Evolutionary conservation across 1,140 invertebrate genomes (phyloP), one percentile per base, ranked within the genome.

Genomic region (Drosophila punjabiensis): DNA sequence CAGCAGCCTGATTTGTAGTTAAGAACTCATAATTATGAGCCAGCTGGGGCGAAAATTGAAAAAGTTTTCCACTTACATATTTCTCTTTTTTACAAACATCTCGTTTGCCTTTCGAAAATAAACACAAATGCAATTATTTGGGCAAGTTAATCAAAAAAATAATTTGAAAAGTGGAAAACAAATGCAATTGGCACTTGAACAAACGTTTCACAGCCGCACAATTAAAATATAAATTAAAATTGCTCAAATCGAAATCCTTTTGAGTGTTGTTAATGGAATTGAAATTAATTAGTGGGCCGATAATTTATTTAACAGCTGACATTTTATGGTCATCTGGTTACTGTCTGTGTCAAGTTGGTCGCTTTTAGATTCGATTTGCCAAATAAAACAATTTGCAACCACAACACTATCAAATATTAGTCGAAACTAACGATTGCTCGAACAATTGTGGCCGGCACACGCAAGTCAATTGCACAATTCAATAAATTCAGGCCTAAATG

Each of bases 401-500:
- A 33, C 62, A 77, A 60, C 45, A 75, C 28, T 45, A 76, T 53
- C 73, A 60, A 59, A 77, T 55, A 76, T 76, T 47, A 67, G 62
- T 76, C 33, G 18, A 24, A 55, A 45, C 71, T 39, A 50, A 50
- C 20, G 48, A 43, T 18, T 13, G 11, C 35, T 48, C 0, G 48
- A 59, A 66, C 65, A 45, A 48, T 45, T 76, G 37, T 20, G 63
- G 73, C 2, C 28, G 8, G 48, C 13, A n/a, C 13, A n/a, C 11
- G 28, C 37, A 64, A 68, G 56, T 62, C 62, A 73, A 68, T 47
- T 69, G 67, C 39, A 39, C 56, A 88, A 73, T 69, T 88, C 60
- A 43, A 77, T 81, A 80, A 82, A 83, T 88, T 83, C 58, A 77
- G 63, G 56, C 45, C 41, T 71, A 52, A 76, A 55, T 55, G 35